Evolutionary conservation across 2,113 vertebrate genomes (phyloP).

Genomic region (Fulmarus glacialis): DNA sequence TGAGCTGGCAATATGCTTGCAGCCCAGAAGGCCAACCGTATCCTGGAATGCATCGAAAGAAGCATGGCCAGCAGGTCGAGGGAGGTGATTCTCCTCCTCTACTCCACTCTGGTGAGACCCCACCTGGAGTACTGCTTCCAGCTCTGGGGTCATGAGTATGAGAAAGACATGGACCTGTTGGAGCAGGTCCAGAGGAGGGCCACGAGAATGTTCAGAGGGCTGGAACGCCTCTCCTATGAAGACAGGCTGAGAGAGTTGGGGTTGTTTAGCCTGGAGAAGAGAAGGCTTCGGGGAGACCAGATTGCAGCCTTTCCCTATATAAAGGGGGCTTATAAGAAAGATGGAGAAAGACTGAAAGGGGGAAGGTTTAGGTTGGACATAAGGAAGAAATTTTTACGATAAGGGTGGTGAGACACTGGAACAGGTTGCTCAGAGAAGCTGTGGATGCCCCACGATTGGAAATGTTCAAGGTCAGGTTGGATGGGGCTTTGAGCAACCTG

Average conservation of each 20-base stretch:
- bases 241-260: neutral
- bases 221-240: neutral
- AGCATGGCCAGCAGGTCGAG: neutral
- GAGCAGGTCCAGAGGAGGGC: neutral
- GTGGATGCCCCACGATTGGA: neutral
- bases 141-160: neutral
- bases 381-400: neutral
- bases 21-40: neutral
- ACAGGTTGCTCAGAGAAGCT: too few species aligned
- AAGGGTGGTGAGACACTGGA: neutral
- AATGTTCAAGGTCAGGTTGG: neutral
- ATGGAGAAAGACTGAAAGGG: neutral
- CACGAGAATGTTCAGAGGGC: neutral
- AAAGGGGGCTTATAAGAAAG: neutral
- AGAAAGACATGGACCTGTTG: neutral
- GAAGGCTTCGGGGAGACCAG: neutral
- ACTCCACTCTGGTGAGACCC: rapidly evolving
- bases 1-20: neutral
- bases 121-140: neutral
- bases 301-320: neutral
- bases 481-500: neutral
- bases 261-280: neutral
- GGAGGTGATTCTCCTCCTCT: neutral
- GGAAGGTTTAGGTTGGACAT: neutral
- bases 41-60: neutral